Conservation (phyloP, 2,113 vertebrate genomes). For the Nyctereutes procyonoides region DNA sequence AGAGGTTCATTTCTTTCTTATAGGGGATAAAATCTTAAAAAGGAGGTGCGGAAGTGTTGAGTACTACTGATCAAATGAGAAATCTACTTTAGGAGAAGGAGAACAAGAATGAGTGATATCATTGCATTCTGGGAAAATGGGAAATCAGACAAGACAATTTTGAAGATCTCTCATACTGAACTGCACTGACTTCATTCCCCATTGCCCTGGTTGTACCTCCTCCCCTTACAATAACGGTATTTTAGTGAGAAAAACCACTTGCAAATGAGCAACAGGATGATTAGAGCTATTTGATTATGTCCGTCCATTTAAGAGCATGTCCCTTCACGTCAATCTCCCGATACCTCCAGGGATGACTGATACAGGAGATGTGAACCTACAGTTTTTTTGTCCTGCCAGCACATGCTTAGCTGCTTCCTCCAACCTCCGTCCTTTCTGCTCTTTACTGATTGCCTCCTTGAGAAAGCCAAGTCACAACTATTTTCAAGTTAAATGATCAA, state of each 20-base stretch:
- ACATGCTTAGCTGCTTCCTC: background rate
- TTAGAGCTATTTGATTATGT: background rate
- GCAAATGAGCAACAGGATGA: background rate
- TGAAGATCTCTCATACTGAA: background rate
- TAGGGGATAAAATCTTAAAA: background rate
- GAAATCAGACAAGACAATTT: background rate
- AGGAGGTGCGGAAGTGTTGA: background rate
- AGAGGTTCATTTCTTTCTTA: background rate
- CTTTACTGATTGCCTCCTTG: background rate
- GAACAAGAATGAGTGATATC: background rate
- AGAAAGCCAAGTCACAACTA: background rate
- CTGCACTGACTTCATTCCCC: background rate
- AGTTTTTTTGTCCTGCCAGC: background rate
- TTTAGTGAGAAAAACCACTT: background rate
- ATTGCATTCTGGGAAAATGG: background rate
- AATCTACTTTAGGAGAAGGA: background rate
- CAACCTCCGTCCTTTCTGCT: background rate
- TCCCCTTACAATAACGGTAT: background rate
- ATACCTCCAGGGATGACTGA: background rate
- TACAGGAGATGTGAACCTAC: background rate
- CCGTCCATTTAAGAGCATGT: background rate
- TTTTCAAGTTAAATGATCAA: slow-evolving; percentile 36
- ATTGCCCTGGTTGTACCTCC: background rate
- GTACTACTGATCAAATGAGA: background rate
- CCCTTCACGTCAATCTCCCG: background rate